A percentile compares a stretch with the other conserved stretches of the same genome.
Evolutionary conservation across 2,113 vertebrate genomes (phyloP).

Genomic region (Anguilla japonica): DNA sequence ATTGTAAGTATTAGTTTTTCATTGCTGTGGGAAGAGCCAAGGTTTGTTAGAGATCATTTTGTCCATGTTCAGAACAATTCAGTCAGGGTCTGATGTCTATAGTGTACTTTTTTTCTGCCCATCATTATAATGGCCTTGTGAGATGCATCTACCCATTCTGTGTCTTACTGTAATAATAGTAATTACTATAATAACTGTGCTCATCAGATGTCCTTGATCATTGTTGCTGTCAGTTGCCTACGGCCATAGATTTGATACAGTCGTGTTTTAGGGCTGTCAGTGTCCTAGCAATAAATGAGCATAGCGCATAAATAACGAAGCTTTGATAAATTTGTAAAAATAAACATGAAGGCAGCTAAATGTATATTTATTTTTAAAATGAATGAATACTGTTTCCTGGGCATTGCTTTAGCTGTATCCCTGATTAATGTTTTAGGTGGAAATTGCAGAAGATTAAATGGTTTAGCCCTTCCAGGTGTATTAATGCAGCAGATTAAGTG

Average conservation of each 20-base stretch:
- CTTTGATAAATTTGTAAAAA: not conserved
- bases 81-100: not conserved
- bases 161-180: not conserved
- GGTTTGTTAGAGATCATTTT: not conserved
- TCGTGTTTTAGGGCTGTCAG: not conserved
- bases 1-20: not conserved
- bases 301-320: not conserved
- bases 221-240: not conserved
- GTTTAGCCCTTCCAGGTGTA: not conserved
- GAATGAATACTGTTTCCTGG: not conserved
- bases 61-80: not conserved
- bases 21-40: not conserved
- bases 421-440: not conserved
- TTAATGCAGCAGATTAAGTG: not conserved
- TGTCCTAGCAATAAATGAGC: not conserved
- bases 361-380: not conserved
- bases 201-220: not conserved
- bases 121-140: not conserved
- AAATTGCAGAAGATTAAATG: not conserved
- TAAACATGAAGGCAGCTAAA: not conserved
- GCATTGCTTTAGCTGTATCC: not conserved
- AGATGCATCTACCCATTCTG: not conserved
- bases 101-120: not conserved
- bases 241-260: not conserved
- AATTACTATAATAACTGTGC: not conserved